Base-by-base conservation (phyloP, 2,113 vertebrate genomes). In the Myotis brandtii region DNA sequence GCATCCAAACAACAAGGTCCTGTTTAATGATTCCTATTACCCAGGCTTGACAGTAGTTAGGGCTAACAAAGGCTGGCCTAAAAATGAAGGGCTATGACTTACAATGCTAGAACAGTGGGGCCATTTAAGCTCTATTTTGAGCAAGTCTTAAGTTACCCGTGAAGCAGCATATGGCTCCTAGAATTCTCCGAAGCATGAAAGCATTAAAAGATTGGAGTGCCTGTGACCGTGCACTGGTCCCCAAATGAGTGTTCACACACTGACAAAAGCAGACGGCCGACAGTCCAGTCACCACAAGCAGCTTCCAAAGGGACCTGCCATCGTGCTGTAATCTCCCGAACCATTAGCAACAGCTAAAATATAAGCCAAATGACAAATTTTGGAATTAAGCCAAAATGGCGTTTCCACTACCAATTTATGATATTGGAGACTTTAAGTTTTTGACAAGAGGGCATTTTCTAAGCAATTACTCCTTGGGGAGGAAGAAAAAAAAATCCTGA, bases 371-470 rank as follows among this genome's bases (percentile, higher is more conserved):
- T 48, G 93, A 93, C 20, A 43, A 43, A 80, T 59, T 59, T 56
- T 59, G 56, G 56, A 59, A 59, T 10, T 59, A 59, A 59, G 56
- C 56, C 56, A 59, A 56, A 10, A 59, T 59, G 69, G 87, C 64
- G 9, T 79, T 91, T 82, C 79, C 59, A 54, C 67, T 56, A 67
- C 85, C 82, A 66, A 75, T 72, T 95, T 88, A 94, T 37, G 79
- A 80, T 66, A 92, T 9, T 48, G 37, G 91, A 95, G 62, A 76
- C 48, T 79, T 46, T 18, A 40, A 43, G 67, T 54, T 95, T 96
- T 86, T 86, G 89, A 95, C 76, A 86, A 87, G 69, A 94, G 73
- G 64, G 64, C 62, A 91, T 95, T 95, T 94, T 85, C 75, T 90
- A 92, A 87, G 67, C 59, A 92, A 95, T 81, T 95, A 72, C 81